Evolutionary conservation across 2,113 vertebrate genomes (phyloP).

Genomic region (Patagioenas fasciata): DNA sequence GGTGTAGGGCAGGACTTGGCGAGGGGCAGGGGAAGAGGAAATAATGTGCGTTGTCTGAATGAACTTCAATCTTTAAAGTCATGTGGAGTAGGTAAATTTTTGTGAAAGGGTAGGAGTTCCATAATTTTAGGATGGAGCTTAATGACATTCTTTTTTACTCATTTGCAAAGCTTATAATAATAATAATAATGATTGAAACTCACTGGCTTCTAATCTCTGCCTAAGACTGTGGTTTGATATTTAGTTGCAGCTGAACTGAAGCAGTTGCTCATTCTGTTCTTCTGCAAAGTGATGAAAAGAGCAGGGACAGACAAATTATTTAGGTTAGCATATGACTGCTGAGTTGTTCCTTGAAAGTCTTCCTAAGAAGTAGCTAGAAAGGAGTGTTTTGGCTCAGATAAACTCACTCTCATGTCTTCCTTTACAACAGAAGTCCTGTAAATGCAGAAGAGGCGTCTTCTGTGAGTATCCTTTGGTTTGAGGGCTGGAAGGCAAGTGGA

Average conservation of each 20-base stretch:
- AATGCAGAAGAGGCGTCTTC: not conserved
- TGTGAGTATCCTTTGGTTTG: not conserved
- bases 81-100: not conserved
- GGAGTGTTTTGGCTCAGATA: not conserved
- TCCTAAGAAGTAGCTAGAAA: not conserved
- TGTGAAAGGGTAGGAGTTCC: not conserved
- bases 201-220: not conserved
- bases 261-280: not conserved
- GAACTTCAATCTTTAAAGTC: accelerated
- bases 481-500: not conserved
- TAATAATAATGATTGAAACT: not conserved
- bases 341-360: not conserved
- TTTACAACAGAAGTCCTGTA: not conserved
- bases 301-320: not conserved
- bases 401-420: not conserved
- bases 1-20: not conserved
- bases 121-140: not conserved
- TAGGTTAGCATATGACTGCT: not conserved
- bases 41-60: not conserved
- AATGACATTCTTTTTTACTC: not conserved
- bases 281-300: not conserved
- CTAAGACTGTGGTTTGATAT: not conserved
- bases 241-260: not conserved
- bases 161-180: not conserved
- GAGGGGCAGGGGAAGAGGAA: not conserved